Conservation (phyloP, 2,888 invertebrate species). For the Serrognathus titanus region DNA sequence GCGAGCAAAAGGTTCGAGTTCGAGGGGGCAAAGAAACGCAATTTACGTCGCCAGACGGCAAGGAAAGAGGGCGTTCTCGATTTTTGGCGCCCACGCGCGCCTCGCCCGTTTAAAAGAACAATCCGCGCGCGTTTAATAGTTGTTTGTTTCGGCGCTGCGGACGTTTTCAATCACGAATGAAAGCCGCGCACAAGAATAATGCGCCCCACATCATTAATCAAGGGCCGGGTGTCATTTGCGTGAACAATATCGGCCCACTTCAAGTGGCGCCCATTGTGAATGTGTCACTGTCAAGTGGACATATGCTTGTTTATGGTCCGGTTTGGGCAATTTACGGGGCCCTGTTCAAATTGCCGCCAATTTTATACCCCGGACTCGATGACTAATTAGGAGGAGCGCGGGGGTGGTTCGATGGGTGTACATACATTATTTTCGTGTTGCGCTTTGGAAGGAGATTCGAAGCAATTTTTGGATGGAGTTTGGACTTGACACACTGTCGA, state of each 20-base stretch:
- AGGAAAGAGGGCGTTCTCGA: no score
- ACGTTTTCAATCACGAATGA: conserved; percentile 26
- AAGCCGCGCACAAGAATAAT: conserved; percentile 27
- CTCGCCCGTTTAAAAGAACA: conserved; percentile 19
- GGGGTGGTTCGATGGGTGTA: no score
- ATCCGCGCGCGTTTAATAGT: conserved; percentile 23
- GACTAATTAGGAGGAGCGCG: no score
- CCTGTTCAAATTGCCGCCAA: conserved; percentile 17
- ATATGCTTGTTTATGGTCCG: conserved; percentile 18
- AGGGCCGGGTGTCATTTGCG: conserved; percentile 29
- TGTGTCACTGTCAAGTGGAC: conserved; percentile 29
- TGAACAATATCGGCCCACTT: conserved; percentile 32
- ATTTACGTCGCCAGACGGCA: no score
- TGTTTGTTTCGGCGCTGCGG: conserved; percentile 20
- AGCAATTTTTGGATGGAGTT: no score
- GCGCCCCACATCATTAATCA: conserved; percentile 32
- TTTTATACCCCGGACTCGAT: not conserved
- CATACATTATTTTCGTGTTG: no score
- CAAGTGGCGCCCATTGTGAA: conserved; percentile 31
- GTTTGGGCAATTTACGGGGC: conserved; percentile 16
- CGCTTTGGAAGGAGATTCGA: no score
- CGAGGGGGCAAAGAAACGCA: no score
- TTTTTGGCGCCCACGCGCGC: not conserved
- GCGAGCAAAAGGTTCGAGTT: no score
- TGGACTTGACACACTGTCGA: no score